phyloP scores from a whole-genome alignment of 2,797 vertebrate genomes.

The Onychomys arenicola region DNA sequence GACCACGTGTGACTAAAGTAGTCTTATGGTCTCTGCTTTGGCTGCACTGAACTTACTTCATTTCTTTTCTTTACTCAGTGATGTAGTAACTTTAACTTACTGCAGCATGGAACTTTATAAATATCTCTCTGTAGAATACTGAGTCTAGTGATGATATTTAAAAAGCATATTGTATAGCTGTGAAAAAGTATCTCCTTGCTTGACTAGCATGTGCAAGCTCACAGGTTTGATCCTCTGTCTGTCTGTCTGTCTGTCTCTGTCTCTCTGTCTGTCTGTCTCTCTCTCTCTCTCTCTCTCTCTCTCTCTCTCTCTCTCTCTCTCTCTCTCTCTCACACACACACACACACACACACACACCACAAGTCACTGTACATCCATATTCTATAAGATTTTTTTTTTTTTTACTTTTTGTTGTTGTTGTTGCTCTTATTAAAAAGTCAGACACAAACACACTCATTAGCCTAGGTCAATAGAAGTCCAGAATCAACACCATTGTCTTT shows the following conservation, averaged over 20 bases:
- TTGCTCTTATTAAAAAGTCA: neutral
- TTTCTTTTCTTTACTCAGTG: neutral
- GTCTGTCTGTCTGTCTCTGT: too few relatives aligned
- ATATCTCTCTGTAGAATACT: neutral
- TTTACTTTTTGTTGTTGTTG: neutral
- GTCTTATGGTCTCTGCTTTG: neutral
- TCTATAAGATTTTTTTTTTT: neutral
- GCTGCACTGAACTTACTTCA: neutral
- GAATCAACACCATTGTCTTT: neutral
- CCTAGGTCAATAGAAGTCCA: neutral
- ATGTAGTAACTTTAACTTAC: neutral
- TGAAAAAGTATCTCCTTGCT: neutral
- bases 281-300: too few relatives aligned
- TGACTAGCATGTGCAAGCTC: neutral
- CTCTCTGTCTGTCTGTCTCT: too few relatives aligned
- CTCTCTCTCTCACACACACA: neutral
- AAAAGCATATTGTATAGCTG: neutral
- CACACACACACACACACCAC: neutral
- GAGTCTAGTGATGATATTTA: neutral
- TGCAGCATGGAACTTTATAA: neutral
- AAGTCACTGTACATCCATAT: neutral
- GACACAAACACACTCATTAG: neutral
- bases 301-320: too few relatives aligned
- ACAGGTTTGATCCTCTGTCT: neutral
- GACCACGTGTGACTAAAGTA: too few relatives aligned